phyloP scores from a whole-genome alignment of 2,113 vertebrate genomes.

The Lycaon pictus region DNA sequence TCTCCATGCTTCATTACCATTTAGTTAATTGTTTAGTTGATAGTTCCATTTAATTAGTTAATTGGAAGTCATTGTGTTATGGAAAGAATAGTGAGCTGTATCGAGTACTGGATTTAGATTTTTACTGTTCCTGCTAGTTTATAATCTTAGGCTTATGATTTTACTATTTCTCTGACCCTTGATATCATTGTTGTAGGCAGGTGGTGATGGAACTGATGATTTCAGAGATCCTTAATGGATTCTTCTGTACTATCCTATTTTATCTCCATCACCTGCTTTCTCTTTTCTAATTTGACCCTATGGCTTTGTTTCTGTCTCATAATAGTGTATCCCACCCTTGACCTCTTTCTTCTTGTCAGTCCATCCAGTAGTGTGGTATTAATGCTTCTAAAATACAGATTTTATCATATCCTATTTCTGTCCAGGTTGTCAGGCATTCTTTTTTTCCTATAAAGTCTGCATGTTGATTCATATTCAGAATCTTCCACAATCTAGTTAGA shows the following conservation, averaged over 20 bases:
- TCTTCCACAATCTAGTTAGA: not conserved
- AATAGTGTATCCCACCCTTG: not conserved
- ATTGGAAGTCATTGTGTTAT: not conserved
- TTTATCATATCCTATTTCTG: not conserved
- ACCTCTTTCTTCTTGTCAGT: not conserved
- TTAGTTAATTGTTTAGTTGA: not conserved
- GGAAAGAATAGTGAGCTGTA: not conserved
- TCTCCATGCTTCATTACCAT: not conserved
- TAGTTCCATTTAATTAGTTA: not conserved
- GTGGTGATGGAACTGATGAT: not conserved
- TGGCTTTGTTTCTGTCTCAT: not conserved
- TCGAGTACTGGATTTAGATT: not conserved
- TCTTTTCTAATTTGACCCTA: not conserved
- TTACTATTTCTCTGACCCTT: not conserved
- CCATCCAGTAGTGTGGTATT: not conserved
- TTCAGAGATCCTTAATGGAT: not conserved
- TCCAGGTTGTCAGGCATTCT: not conserved
- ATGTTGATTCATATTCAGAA: not conserved
- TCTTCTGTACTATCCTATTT: not conserved
- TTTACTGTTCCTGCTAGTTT: not conserved
- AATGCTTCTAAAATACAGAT: slow-evolving; percentile 19
- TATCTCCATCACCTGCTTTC: not conserved
- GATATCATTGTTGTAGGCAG: not conserved
- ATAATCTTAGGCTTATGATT: not conserved
- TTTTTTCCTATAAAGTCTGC: not conserved